These are phyloP conservation scores for Cygnus atratus DNA, from an alignment of 2,113 vertebrate genomes.

Conservation along the genomic window DNA sequence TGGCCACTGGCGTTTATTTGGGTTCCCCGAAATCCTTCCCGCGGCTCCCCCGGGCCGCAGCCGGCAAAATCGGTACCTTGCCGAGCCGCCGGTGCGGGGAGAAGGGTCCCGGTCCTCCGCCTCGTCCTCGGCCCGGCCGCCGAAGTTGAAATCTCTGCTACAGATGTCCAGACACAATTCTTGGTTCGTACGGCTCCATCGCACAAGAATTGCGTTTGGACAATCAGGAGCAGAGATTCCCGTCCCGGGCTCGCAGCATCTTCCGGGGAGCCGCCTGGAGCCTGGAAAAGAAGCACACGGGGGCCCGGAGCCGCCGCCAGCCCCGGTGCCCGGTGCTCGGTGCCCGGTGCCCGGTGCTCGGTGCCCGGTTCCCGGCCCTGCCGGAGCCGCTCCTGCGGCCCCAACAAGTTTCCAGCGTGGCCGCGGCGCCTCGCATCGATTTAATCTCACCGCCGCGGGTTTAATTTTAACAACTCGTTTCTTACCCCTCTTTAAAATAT, in stretches of 20 bases:
- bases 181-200: constrained; percentile 87
- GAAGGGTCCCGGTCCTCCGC: not conserved
- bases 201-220: constrained; percentile 99
- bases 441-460: constrained; percentile 24
- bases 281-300: constrained; percentile 59
- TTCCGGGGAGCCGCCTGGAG: constrained; percentile 24
- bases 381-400: not conserved
- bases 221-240: constrained; percentile 95
- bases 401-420: constrained; percentile 21
- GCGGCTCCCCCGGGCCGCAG: too few relatives aligned
- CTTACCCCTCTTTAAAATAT: not conserved
- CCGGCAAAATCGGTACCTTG: too few relatives aligned
- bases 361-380: too few relatives aligned
- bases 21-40: not conserved
- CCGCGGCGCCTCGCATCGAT: not conserved
- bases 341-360: too few relatives aligned
- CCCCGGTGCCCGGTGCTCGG: too few relatives aligned
- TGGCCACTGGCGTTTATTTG: not conserved
- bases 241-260: constrained; percentile 25
- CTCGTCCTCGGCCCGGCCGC: constrained; percentile 7
- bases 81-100: too few relatives aligned
- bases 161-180: constrained; percentile 99
- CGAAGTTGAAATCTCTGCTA: constrained; percentile 87
- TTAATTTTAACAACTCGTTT: constrained; percentile 12
- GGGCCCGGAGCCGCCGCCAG: constrained; percentile 2